These are phyloP conservation scores for Drosophila busckii DNA, from an alignment of 1,140 invertebrate species.

Conservation along the genomic window DNA sequence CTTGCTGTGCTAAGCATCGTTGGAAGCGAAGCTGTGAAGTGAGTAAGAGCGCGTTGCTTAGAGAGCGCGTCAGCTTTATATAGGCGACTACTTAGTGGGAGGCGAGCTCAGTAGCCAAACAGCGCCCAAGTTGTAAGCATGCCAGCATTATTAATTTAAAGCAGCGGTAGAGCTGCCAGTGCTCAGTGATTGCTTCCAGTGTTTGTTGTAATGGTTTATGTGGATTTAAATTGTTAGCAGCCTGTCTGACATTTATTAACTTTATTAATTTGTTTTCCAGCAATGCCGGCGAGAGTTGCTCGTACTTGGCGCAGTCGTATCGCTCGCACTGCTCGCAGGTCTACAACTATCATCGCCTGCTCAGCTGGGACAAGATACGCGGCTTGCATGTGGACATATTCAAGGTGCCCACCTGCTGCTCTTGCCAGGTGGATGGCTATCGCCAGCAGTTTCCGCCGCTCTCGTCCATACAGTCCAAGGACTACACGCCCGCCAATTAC, in stretches of 20 bases:
- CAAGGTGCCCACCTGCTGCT: slow-evolving; percentile 91
- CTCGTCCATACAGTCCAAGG: slow-evolving; percentile 56
- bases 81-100: too few species aligned
- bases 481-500: slow-evolving; percentile 46
- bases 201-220: too few species aligned
- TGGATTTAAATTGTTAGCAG: too few species aligned
- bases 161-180: too few species aligned
- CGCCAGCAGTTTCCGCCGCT: slow-evolving; percentile 83
- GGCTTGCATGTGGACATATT: slow-evolving; percentile 93
- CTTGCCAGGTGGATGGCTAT: slow-evolving; percentile 89
- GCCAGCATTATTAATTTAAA: too few species aligned
- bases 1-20: too few species aligned
- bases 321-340: slow-evolving; percentile 91
- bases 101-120: too few species aligned
- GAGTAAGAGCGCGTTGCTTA: too few species aligned
- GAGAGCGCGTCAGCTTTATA: too few species aligned
- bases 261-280: slow-evolving; percentile 79
- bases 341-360: slow-evolving; percentile 91
- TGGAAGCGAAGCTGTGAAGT: too few species aligned
- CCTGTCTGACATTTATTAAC: neutral
- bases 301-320: slow-evolving; percentile 89
- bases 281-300: slow-evolving; percentile 86
- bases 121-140: too few species aligned
- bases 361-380: slow-evolving; percentile 90
- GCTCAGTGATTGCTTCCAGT: too few species aligned